phyloP scores from a whole-genome alignment of 2,888 invertebrate species.

The Rhynchonema sp. region DNA sequence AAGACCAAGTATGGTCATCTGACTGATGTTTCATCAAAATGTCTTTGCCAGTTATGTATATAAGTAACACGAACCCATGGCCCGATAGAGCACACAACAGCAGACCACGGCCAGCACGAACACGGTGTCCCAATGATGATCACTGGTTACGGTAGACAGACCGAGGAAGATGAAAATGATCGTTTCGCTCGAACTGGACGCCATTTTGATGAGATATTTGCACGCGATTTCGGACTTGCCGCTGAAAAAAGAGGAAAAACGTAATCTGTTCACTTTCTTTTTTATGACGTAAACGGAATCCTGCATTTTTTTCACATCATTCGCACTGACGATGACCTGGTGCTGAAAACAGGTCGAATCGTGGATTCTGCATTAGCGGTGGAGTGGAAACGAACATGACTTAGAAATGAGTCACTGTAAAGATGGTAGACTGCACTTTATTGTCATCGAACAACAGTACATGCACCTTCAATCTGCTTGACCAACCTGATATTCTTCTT shows the following conservation, averaged over 20 bases:
- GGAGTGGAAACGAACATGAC: too few relatives aligned
- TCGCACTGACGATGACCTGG: too few relatives aligned
- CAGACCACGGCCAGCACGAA: constrained; percentile 74
- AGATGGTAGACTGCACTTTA: too few relatives aligned
- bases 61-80: constrained; percentile 63
- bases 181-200: constrained; percentile 87
- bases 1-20: too few relatives aligned
- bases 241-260: background rate
- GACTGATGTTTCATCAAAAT: too few relatives aligned
- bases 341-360: too few relatives aligned
- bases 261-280: background rate
- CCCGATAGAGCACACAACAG: constrained; percentile 72
- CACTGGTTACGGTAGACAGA: constrained; percentile 75
- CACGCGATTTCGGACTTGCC: constrained; percentile 88
- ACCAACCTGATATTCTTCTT: too few relatives aligned
- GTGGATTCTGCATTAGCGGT: too few relatives aligned
- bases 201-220: constrained; percentile 96
- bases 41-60: too few relatives aligned
- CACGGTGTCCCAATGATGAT: constrained; percentile 80
- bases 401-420: too few relatives aligned
- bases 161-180: constrained; percentile 98
- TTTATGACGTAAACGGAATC: background rate
- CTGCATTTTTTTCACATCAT: constrained; percentile 1
- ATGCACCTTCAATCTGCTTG: too few relatives aligned
- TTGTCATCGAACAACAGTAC: too few relatives aligned